Conservation (phyloP, 2,797 vertebrate species). For the Hozukius guyotensis region DNA sequence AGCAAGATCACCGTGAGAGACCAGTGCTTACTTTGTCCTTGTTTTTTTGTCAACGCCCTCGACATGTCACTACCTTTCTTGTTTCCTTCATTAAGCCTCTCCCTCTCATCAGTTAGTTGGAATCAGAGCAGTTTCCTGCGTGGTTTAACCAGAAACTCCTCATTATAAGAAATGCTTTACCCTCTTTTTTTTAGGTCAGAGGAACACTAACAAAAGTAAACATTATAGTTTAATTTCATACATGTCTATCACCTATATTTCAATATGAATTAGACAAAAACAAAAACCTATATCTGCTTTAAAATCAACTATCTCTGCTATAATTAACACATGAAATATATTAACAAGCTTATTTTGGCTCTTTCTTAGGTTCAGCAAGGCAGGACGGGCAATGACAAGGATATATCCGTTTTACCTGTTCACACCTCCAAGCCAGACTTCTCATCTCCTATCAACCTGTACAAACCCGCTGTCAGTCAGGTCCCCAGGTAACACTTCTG, state of each 20-base stretch:
- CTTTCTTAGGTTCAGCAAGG: conserved; percentile 93
- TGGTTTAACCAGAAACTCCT: background rate
- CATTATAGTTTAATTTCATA: background rate
- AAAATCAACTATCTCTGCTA: background rate
- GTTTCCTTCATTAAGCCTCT: background rate
- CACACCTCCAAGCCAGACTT: conserved; percentile 88
- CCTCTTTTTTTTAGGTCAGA: too few species aligned
- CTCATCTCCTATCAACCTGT: conserved; percentile 88
- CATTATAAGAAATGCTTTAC: background rate
- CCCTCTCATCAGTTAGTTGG: background rate
- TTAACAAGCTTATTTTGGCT: background rate
- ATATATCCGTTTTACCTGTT: conserved; percentile 75
- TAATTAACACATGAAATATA: background rate
- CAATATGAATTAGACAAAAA: background rate
- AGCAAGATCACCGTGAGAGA: conserved; percentile 94
- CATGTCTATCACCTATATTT: background rate
- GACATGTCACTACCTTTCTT: background rate
- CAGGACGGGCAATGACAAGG: conserved; percentile 97
- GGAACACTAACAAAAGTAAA: too few species aligned
- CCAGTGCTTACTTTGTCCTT: background rate
- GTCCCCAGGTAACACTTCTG: conserved; percentile 67
- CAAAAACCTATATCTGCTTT: too few species aligned
- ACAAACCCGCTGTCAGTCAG: conserved; percentile 85
- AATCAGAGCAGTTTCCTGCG: background rate
- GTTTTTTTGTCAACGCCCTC: background rate